These are phyloP conservation scores for Mustelus asterias DNA, from an alignment of 2,113 vertebrate genomes.

Conservation along the genomic window DNA sequence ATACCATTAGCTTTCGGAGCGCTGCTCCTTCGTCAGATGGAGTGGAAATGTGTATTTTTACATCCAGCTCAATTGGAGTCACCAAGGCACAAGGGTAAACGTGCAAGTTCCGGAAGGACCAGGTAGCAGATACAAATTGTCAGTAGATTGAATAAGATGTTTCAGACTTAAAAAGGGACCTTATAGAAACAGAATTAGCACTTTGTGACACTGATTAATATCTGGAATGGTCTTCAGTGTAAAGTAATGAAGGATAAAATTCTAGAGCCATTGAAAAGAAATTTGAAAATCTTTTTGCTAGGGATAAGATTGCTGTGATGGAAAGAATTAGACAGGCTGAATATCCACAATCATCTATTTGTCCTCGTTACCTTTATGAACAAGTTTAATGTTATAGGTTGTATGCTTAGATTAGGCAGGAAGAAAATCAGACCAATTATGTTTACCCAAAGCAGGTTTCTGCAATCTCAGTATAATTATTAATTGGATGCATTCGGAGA, in stretches of 20 bases:
- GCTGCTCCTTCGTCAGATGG: too few relatives aligned
- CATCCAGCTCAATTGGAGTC: too few relatives aligned
- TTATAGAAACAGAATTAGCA: not conserved
- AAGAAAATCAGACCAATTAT: not conserved
- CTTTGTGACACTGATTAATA: not conserved
- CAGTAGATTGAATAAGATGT: not conserved
- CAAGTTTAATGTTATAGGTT: not conserved
- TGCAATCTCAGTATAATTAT: not conserved
- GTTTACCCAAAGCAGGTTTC: not conserved
- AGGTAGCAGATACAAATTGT: not conserved
- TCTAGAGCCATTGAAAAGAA: not conserved
- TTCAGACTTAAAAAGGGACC: not conserved
- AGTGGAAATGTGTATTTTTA: too few relatives aligned
- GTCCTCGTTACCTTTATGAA: not conserved
- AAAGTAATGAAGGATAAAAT: not conserved
- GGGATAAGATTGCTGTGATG: not conserved
- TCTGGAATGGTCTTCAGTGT: not conserved
- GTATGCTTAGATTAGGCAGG: not conserved
- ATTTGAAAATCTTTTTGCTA: not conserved
- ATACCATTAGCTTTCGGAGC: too few relatives aligned
- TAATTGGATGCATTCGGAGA: not conserved
- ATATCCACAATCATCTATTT: not conserved
- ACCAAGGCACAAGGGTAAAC: not conserved
- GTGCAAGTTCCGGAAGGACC: not conserved
- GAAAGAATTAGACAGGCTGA: not conserved